Evolutionary conservation across 2,797 vertebrate species (phyloP).

Genomic region (Pipistrellus kuhlii): DNA sequence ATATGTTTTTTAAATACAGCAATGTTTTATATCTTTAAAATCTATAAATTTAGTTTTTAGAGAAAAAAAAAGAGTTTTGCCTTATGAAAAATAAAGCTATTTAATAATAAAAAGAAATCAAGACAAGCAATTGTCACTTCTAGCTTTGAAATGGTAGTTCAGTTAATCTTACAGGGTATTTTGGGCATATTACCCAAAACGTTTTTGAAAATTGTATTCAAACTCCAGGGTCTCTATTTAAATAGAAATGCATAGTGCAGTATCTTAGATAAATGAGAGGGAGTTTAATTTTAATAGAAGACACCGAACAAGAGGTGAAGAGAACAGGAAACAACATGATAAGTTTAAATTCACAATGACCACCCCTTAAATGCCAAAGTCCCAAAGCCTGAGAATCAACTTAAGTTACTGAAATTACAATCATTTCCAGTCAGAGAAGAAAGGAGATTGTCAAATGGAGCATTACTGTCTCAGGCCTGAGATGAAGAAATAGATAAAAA

Average conservation of each 20-base stretch:
- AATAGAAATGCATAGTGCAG: background rate
- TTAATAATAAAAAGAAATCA: background rate
- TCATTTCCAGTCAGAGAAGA: background rate
- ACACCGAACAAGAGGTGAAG: background rate
- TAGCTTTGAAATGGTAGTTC: background rate
- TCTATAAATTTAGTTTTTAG: background rate
- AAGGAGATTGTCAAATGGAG: background rate
- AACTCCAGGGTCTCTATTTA: background rate
- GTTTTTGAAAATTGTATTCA: background rate
- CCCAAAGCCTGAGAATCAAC: background rate
- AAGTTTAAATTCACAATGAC: background rate
- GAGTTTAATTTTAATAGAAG: background rate
- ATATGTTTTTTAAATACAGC: no score
- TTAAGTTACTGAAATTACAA: background rate
- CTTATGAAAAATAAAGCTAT: conserved; percentile 9
- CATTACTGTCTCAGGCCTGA: background rate
- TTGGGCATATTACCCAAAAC: background rate
- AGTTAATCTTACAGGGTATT: background rate
- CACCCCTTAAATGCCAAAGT: background rate
- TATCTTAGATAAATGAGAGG: background rate
- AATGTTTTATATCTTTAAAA: background rate
- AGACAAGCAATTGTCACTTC: conserved; percentile 10
- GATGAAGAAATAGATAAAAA: background rate
- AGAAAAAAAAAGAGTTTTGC: conserved; percentile 20
- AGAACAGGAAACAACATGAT: background rate